These are phyloP conservation scores for Eucera pruinosa DNA, from an alignment of 2,888 invertebrate genomes.

Conservation along the genomic window DNA sequence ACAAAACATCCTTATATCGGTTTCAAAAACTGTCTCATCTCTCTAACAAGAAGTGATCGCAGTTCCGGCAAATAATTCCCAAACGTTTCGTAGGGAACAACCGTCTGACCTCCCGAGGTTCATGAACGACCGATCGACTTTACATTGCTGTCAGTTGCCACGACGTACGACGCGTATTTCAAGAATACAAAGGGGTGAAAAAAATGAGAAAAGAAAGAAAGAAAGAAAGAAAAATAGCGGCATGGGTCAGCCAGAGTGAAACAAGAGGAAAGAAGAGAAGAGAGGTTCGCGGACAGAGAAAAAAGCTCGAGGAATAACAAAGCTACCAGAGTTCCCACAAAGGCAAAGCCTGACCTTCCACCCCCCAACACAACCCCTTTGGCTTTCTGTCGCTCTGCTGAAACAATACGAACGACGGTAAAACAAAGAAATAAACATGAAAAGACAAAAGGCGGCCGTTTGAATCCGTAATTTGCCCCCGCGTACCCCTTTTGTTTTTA, in stretches of 20 bases:
- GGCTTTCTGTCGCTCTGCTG: slow-evolving; percentile 62
- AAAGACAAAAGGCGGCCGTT: slow-evolving; percentile 83
- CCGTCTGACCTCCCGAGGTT: slow-evolving; percentile 52
- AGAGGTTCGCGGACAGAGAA: slow-evolving; percentile 40
- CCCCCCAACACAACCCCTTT: slow-evolving; percentile 31
- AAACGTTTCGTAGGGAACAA: slow-evolving; percentile 5
- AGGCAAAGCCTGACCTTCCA: slow-evolving; percentile 69
- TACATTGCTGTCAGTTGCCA: slow-evolving; percentile 43
- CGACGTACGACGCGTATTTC: slow-evolving; percentile 28
- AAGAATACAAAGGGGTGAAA: slow-evolving; percentile 36
- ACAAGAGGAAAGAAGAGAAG: slow-evolving; percentile 52
- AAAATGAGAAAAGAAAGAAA: slow-evolving; percentile 27
- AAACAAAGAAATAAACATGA: slow-evolving; percentile 84
- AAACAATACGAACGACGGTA: slow-evolving; percentile 81
- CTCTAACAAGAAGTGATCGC: slow-evolving; percentile 52
- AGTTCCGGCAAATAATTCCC: slow-evolving; percentile 33
- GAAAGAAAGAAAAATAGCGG: slow-evolving; percentile 36
- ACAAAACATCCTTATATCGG: neutral
- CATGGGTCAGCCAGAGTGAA: slow-evolving; percentile 54
- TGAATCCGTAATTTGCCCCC: slow-evolving; percentile 83
- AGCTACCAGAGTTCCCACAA: slow-evolving; percentile 74
- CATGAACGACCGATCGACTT: slow-evolving; percentile 51
- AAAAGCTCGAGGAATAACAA: slow-evolving; percentile 77
- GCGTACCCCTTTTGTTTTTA: slow-evolving; percentile 78
- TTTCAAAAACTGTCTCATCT: slow-evolving; percentile 21